A percentile compares a stretch with the other conserved stretches of the same genome.
Conservation (phyloP, 2,888 invertebrate genomes). For the Scotopteryx bipunctaria region DNA sequence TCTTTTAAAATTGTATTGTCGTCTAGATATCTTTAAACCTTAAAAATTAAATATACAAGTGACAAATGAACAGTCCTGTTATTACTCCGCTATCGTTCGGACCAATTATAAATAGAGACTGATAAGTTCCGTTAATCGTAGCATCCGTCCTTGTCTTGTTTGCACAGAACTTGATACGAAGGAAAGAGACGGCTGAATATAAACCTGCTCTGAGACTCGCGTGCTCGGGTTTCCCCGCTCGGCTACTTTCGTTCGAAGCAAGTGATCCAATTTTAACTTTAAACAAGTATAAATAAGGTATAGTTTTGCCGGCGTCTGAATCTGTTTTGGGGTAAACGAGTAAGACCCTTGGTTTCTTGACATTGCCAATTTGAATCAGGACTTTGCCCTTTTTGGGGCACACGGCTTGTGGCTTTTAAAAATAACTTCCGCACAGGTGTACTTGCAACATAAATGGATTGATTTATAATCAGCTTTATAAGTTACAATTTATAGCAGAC, state of each 20-base stretch:
- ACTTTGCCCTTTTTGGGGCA: slow-evolving; percentile 32
- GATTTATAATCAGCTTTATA: too few species aligned
- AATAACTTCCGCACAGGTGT: slow-evolving; percentile 30
- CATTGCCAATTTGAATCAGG: slow-evolving; percentile 44
- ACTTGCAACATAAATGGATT: slow-evolving; percentile 8
- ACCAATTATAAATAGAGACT: slow-evolving; percentile 70
- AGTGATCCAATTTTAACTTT: slow-evolving; percentile 35
- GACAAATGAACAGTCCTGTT: slow-evolving; percentile 50
- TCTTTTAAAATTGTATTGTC: too few species aligned
- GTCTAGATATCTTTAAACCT: too few species aligned
- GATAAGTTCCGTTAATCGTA: slow-evolving; percentile 68
- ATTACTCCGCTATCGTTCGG: slow-evolving; percentile 56
- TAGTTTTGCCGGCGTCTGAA: slow-evolving; percentile 17
- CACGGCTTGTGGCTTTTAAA: slow-evolving; percentile 6
- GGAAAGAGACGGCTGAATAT: slow-evolving; percentile 48
- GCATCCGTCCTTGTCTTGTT: slow-evolving; percentile 44
- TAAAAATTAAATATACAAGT: slow-evolving; percentile 47
- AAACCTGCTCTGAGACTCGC: slow-evolving; percentile 54
- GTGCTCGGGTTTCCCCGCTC: slow-evolving; percentile 63
- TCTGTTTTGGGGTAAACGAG: slow-evolving; percentile 33
- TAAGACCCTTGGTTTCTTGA: slow-evolving; percentile 40
- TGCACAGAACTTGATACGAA: slow-evolving; percentile 16
- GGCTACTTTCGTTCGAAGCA: slow-evolving; percentile 60
- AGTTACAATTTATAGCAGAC: too few species aligned
- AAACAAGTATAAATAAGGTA: slow-evolving; percentile 31